phyloP scores from a whole-genome alignment of 92 coral and sea anemone species.

The Epizoanthus illoricatus region DNA sequence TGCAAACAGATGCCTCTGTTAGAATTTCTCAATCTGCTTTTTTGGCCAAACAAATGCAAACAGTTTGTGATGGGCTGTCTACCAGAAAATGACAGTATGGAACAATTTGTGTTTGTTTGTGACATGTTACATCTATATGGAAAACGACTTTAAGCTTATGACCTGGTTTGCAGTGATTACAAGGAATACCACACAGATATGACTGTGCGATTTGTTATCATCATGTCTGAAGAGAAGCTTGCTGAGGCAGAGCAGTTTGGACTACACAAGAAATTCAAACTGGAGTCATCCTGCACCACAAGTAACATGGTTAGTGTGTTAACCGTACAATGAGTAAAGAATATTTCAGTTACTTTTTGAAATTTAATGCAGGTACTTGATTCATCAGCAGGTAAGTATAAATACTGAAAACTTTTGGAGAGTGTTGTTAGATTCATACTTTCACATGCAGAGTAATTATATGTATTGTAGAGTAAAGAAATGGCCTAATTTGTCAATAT shows the following conservation, averaged over 20 bases:
- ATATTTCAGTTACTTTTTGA: neutral
- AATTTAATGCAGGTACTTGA: no score
- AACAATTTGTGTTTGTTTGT: no score
- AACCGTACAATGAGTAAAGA: neutral
- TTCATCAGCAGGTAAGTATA: no score
- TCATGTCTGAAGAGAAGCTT: conserved; percentile 87
- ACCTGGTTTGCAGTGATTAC: conserved; percentile 70
- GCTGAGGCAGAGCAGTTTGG: conserved; percentile 83
- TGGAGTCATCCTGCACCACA: conserved; percentile 64
- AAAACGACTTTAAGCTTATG: neutral
- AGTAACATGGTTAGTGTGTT: conserved; percentile 80
- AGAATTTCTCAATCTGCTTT: neutral
- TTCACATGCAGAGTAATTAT: no score
- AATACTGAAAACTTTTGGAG: no score
- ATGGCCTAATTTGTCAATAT: no score
- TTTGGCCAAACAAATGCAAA: no score
- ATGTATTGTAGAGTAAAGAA: no score
- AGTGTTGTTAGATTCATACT: no score
- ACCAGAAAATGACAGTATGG: no score
- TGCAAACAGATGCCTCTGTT: no score
- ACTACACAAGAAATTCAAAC: conserved; percentile 86
- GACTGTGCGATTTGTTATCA: conserved; percentile 70
- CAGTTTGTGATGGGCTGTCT: no score
- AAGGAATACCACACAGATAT: conserved; percentile 95
- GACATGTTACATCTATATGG: neutral